Base-by-base conservation (phyloP, 1,140 invertebrate species). In the Hyposmocoma kahamanoa region DNA sequence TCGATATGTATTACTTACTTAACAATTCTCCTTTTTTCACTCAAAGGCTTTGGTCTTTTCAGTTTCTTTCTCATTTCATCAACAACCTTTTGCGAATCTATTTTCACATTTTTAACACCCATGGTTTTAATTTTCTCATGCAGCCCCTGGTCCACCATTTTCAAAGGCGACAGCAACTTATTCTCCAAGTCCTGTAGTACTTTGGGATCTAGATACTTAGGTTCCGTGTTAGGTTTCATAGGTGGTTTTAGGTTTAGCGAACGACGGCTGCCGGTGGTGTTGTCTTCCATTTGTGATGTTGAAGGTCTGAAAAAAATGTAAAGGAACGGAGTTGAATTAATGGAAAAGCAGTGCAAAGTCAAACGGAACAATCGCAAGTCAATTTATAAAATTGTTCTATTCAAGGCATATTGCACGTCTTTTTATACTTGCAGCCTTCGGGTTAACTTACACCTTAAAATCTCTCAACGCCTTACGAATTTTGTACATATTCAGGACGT, bases 21-120 rank as follows among this genome's bases (percentile, higher is more conserved):
- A 8, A 78, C 56, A 55, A 78, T 70, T 32, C 53, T 76, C 47
- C 44, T 69, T 43, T 75, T 76, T 1, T 43, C 69, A 21, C 54
- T 38, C 46, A 77, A 42, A 0, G 77, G 77, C 22, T 58, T 67
- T 0, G 77, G 77, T 22, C 67, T 74, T 21, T 36, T 62, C 1
- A 78, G 63, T 22, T 47, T 64, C n/a, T 50, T 32, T 17, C 56
- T 48, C 28, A 76, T 39, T 11, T 51, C 41, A 1, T 67, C 55
- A 0, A 78, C 19, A 0, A 72, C 15, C 0, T 51, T 22, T 0
- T 32, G 43, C 0, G 50, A 11, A 34, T 60, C 28, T 0, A 62
- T 8, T 3, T 43, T 11, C 0, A 55, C 11, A 15, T 50, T 34
- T 19, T 17, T 38, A 9, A 41, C 20, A 1, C 0, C 20, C n/a